Conservation (phyloP, 2,888 invertebrate species). For the Tipula unca region DNA sequence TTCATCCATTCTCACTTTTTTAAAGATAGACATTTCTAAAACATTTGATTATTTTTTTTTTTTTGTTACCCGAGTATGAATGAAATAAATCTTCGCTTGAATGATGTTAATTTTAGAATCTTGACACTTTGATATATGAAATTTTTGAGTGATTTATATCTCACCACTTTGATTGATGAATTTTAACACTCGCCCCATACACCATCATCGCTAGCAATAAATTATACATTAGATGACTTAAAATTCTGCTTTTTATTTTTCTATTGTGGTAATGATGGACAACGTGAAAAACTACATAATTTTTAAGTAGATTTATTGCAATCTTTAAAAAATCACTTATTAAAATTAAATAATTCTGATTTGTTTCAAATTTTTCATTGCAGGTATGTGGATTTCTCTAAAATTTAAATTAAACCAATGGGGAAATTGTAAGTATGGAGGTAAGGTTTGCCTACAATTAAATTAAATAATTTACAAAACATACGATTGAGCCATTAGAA, state of each 20-base stretch:
- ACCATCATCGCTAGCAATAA: neutral
- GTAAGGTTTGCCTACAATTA: neutral
- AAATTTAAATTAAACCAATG: neutral
- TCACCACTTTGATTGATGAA: slow-evolving; percentile 8
- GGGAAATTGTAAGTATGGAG: neutral
- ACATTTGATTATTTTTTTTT: neutral
- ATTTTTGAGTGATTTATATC: slow-evolving; percentile 8
- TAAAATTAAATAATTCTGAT: neutral
- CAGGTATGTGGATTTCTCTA: neutral
- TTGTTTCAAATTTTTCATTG: neutral
- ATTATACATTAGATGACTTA: neutral
- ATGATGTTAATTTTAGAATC: slow-evolving; percentile 14
- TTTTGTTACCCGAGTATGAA: neutral
- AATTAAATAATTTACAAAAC: neutral
- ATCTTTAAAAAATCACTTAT: neutral
- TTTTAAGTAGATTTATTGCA: neutral
- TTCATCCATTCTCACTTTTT: neutral
- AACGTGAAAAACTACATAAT: neutral
- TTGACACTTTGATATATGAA: slow-evolving; percentile 14
- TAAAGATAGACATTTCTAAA: neutral
- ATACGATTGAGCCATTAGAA: neutral
- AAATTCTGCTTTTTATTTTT: neutral
- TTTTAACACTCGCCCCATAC: neutral
- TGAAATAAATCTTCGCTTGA: slow-evolving; percentile 8
- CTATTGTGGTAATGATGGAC: neutral